Conservation (phyloP, 2,888 invertebrate species). For the Nemapogon koenigi region DNA sequence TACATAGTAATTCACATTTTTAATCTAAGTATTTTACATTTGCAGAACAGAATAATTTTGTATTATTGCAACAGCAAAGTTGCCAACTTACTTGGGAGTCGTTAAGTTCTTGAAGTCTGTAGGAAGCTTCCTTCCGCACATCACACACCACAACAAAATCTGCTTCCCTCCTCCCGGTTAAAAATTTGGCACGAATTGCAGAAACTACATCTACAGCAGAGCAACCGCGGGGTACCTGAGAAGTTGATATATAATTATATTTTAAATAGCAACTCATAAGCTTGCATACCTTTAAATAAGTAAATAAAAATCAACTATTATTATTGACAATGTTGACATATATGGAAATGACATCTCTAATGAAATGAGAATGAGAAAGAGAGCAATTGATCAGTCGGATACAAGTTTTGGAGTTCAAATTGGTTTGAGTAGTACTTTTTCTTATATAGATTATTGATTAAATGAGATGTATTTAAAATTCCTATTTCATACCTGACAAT, state of each 20-base stretch:
- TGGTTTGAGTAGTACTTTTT: too few relatives aligned
- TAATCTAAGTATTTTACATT: too few relatives aligned
- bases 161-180: slow-evolving; percentile 77
- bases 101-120: slow-evolving; percentile 81
- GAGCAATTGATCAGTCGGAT: too few relatives aligned
- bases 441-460: slow-evolving; percentile 5
- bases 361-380: too few relatives aligned
- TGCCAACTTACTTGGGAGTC: slow-evolving; percentile 74
- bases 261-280: slow-evolving; percentile 6
- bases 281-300: neutral
- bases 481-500: slow-evolving; percentile 70
- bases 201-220: slow-evolving; percentile 81
- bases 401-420: too few relatives aligned
- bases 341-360: too few relatives aligned
- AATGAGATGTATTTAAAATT: slow-evolving; percentile 7
- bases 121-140: slow-evolving; percentile 78
- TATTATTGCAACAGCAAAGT: too few relatives aligned
- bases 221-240: slow-evolving; percentile 79
- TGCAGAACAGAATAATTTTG: too few relatives aligned
- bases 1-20: too few relatives aligned
- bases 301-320: too few relatives aligned
- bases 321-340: too few relatives aligned
- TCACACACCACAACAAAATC: slow-evolving; percentile 93
- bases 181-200: slow-evolving; percentile 78
- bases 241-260: neutral